Conservation (phyloP, 2,888 invertebrate genomes). For the Drosophila nr. perissopoda region DNA sequence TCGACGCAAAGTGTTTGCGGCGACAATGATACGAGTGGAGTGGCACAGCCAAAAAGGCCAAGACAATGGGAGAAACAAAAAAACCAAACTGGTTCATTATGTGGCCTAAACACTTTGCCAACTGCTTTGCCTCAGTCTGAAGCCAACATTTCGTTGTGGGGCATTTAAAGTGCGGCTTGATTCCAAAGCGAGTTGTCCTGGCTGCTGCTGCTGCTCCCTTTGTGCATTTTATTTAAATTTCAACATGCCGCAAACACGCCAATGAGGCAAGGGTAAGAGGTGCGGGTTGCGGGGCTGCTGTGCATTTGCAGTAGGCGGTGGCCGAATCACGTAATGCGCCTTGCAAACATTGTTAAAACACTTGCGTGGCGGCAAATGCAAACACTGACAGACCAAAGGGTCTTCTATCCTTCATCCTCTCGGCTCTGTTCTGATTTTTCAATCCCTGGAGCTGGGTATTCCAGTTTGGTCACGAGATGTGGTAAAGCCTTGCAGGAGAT, state of each 20-base stretch:
- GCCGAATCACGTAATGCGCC: slow-evolving; percentile 79
- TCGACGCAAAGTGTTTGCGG: slow-evolving; percentile 52
- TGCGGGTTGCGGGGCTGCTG: neutral
- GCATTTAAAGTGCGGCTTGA: slow-evolving; percentile 12
- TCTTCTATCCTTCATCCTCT: slow-evolving; percentile 5
- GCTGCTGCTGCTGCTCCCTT: slow-evolving; percentile 2
- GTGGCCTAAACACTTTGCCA: slow-evolving; percentile 25
- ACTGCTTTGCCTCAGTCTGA: neutral
- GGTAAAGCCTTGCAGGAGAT: neutral
- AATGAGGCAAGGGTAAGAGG: slow-evolving; percentile 3
- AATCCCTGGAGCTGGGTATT: neutral
- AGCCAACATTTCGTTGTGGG: neutral
- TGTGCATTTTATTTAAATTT: slow-evolving; percentile 73
- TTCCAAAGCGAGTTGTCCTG: neutral
- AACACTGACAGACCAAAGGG: slow-evolving; percentile 20
- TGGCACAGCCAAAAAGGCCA: neutral
- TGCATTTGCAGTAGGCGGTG: slow-evolving; percentile 50
- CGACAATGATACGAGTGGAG: slow-evolving; percentile 34
- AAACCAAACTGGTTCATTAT: neutral
- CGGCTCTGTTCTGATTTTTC: neutral
- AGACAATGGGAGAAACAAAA: neutral
- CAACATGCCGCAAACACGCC: slow-evolving; percentile 71
- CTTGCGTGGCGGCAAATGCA: slow-evolving; percentile 57
- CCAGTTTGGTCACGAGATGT: neutral
- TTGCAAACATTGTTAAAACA: slow-evolving; percentile 80